Percentiles rank a stretch among this genome's conserved stretches.
These are phyloP conservation scores for Caenorhabditis brenneri DNA, from an alignment of 1,140 invertebrate species.

Conservation along the genomic window DNA sequence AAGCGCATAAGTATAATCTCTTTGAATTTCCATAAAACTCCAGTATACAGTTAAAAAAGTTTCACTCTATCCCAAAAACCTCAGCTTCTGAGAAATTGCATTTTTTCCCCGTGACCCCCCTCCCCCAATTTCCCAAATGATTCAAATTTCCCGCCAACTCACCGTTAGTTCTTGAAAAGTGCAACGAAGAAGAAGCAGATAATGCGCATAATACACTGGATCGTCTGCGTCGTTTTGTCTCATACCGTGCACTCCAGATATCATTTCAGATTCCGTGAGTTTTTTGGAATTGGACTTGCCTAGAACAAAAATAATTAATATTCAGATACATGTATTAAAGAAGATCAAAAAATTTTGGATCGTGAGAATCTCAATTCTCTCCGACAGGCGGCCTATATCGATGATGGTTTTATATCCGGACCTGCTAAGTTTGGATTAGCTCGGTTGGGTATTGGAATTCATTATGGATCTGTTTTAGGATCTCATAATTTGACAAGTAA, in stretches of 20 bases:
- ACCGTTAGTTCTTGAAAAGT: too few species aligned
- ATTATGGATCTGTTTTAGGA: background rate
- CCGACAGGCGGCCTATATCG: background rate
- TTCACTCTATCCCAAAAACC: too few species aligned
- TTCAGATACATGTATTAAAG: background rate
- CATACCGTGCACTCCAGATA: background rate
- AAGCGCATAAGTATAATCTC: too few species aligned
- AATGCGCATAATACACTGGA: slow-evolving; percentile 9
- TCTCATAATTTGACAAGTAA: too few species aligned
- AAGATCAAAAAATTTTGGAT: background rate
- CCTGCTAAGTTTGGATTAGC: background rate
- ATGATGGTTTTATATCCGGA: too few species aligned
- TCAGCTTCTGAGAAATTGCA: too few species aligned
- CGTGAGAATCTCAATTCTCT: background rate
- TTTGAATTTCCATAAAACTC: too few species aligned
- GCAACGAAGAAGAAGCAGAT: background rate
- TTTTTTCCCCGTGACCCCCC: too few species aligned
- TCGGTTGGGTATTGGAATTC: background rate
- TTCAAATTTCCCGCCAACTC: too few species aligned
- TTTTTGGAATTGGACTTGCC: background rate
- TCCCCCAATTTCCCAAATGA: background rate
- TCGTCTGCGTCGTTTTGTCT: background rate
- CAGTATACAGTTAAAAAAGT: too few species aligned
- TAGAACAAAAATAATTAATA: background rate
- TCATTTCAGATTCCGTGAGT: slow-evolving; percentile 15